These are phyloP conservation scores for Drosophila rellima DNA, from an alignment of 2,888 invertebrate genomes.

Conservation along the genomic window DNA sequence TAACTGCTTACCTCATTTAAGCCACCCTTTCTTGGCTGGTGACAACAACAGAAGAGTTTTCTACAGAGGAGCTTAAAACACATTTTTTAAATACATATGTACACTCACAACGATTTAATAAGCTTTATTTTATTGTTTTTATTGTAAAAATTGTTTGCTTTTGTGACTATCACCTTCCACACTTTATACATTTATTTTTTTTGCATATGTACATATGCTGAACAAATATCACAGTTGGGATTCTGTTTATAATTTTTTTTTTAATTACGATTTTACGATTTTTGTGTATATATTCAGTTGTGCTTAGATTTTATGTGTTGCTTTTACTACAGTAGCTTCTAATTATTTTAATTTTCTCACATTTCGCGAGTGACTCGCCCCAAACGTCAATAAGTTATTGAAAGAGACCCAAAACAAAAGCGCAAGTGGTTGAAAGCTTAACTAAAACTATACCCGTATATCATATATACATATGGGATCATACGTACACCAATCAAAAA, in stretches of 20 bases:
- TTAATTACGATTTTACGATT: neutral
- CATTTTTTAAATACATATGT: slow-evolving; percentile 46
- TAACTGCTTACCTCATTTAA: slow-evolving; percentile 84
- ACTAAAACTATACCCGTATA: neutral
- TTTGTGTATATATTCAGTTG: neutral
- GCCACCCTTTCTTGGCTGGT: slow-evolving; percentile 70
- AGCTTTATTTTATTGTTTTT: no score
- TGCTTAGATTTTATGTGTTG: slow-evolving; percentile 5
- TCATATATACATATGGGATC: neutral
- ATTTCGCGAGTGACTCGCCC: slow-evolving; percentile 41
- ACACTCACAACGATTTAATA: neutral
- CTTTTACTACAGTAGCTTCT: slow-evolving; percentile 26
- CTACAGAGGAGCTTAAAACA: slow-evolving; percentile 60
- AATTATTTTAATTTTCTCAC: slow-evolving; percentile 33
- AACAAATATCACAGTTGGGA: slow-evolving; percentile 42
- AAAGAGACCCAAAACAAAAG: slow-evolving; percentile 50
- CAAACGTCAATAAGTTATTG: slow-evolving; percentile 24
- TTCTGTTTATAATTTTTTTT: slow-evolving; percentile 2
- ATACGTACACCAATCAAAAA: neutral
- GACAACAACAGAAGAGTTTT: slow-evolving; percentile 72
- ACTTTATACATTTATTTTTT: slow-evolving; percentile 13
- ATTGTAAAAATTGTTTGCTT: no score
- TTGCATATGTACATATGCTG: no score
- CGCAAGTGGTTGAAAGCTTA: slow-evolving; percentile 55
- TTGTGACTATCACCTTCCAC: slow-evolving; percentile 2